phyloP scores from a whole-genome alignment of 2,113 vertebrate species.

The Rutilus rutilus region DNA sequence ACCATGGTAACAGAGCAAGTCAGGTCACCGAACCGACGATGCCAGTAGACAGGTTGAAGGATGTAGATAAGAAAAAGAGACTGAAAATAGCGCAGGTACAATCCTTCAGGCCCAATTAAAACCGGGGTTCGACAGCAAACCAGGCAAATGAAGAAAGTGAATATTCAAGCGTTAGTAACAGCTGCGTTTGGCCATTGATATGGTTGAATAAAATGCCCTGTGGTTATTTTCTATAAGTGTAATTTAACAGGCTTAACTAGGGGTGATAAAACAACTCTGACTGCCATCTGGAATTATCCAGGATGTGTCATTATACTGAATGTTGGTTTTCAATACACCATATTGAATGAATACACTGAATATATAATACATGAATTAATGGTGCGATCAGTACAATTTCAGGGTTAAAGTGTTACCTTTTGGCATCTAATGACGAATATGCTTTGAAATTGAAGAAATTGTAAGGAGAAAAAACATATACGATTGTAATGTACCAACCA shows the following conservation, averaged over 20 bases:
- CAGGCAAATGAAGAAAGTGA: constrained; percentile 28
- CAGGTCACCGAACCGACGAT: constrained; percentile 18
- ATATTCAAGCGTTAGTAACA: constrained; percentile 24
- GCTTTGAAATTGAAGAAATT: neutral
- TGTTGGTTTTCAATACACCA: too few species aligned
- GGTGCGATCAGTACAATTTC: neutral
- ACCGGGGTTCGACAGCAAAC: neutral
- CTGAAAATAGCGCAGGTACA: constrained; percentile 26
- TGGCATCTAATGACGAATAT: neutral
- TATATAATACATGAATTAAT: neutral
- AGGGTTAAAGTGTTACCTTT: constrained; percentile 3
- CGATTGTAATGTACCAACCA: neutral
- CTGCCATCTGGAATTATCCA: constrained; percentile 17
- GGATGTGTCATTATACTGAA: too few species aligned
- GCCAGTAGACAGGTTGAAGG: constrained; percentile 37
- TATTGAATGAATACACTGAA: too few species aligned
- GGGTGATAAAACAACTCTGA: neutral
- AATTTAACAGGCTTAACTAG: neutral
- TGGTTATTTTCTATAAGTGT: neutral
- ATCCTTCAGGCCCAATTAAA: constrained; percentile 52
- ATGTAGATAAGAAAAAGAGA: constrained; percentile 12
- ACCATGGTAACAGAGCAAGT: constrained; percentile 59
- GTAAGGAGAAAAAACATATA: neutral
- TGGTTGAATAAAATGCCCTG: neutral
- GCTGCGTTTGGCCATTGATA: constrained; percentile 3